Percentiles rank a stretch among this genome's conserved stretches.
Conservation (phyloP, 1,140 invertebrate genomes). For the Samia ricini region DNA sequence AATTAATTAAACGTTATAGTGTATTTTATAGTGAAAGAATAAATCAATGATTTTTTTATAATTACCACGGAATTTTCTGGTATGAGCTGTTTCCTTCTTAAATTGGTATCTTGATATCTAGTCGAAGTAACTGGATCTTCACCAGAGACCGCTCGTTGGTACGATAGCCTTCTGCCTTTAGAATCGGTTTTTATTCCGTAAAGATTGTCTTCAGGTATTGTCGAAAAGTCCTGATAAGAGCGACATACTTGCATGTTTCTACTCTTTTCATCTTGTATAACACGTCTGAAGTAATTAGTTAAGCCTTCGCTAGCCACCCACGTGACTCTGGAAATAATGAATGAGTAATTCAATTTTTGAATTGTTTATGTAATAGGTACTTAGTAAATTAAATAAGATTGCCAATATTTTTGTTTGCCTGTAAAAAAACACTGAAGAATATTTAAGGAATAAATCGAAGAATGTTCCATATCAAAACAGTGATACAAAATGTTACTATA, state of each 20-base stretch:
- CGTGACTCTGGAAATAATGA: slow-evolving; percentile 47
- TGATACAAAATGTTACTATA: no score
- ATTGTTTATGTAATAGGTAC: no score
- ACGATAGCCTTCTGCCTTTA: slow-evolving; percentile 55
- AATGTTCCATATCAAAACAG: no score
- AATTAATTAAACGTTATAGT: no score
- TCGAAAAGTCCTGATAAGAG: slow-evolving; percentile 53
- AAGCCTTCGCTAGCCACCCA: slow-evolving; percentile 63
- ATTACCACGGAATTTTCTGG: slow-evolving; percentile 52
- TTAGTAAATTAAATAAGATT: no score
- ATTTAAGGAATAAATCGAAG: no score
- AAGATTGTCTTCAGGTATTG: slow-evolving; percentile 44
- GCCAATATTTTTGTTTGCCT: no score
- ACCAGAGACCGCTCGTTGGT: slow-evolving; percentile 62
- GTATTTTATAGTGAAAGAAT: not conserved
- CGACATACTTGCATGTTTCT: slow-evolving; percentile 43
- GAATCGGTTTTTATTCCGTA: slow-evolving; percentile 30
- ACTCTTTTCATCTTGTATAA: slow-evolving; percentile 54
- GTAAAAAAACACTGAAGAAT: no score
- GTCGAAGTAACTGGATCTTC: slow-evolving; percentile 48
- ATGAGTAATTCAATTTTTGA: no score
- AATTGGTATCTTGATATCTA: slow-evolving; percentile 39
- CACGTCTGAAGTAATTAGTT: slow-evolving; percentile 52
- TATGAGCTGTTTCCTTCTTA: slow-evolving; percentile 39
- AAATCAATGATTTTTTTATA: not conserved